A percentile compares a stretch with the other conserved stretches of the same genome.
Evolutionary conservation across 1,140 invertebrate genomes (phyloP).

Genomic region (Meloidogyne exigua): DNA sequence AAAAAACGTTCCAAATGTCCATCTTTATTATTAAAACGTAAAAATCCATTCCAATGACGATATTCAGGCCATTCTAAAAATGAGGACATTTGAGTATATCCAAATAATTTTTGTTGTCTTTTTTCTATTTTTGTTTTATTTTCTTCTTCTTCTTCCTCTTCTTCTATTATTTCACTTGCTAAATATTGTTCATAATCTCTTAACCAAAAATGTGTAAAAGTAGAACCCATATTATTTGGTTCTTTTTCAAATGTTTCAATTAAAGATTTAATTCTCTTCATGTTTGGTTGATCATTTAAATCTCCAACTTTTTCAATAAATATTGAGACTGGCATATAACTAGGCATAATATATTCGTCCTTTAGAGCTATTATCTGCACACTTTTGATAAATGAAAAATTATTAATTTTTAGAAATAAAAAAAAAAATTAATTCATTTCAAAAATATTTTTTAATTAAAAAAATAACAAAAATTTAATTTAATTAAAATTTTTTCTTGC

Average conservation of each 20-base stretch:
- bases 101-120: conserved; percentile 13
- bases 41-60: conserved; percentile 55
- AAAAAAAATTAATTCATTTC: neutral
- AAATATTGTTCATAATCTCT: conserved; percentile 48
- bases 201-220: conserved; percentile 55
- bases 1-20: conserved; percentile 36
- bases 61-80: conserved; percentile 58
- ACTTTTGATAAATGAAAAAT: neutral
- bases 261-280: conserved; percentile 29
- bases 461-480: neutral
- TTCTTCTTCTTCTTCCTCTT: conserved; percentile 30
- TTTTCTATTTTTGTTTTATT: conserved; percentile 4
- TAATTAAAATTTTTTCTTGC: conserved; percentile 24
- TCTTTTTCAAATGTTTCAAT: conserved; percentile 45
- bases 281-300: conserved; percentile 33
- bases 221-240: conserved; percentile 47
- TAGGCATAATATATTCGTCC: conserved; percentile 50
- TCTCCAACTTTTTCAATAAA: conserved; percentile 52
- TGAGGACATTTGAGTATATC: conserved; percentile 32
- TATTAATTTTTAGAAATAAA: too few relatives aligned
- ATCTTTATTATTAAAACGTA: conserved; percentile 44
- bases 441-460: too few relatives aligned
- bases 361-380: conserved; percentile 51
- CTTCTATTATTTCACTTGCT: neutral
- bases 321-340: conserved; percentile 49